phyloP scores from a whole-genome alignment of 2,888 invertebrate species.

The Amphipoea oculea region DNA sequence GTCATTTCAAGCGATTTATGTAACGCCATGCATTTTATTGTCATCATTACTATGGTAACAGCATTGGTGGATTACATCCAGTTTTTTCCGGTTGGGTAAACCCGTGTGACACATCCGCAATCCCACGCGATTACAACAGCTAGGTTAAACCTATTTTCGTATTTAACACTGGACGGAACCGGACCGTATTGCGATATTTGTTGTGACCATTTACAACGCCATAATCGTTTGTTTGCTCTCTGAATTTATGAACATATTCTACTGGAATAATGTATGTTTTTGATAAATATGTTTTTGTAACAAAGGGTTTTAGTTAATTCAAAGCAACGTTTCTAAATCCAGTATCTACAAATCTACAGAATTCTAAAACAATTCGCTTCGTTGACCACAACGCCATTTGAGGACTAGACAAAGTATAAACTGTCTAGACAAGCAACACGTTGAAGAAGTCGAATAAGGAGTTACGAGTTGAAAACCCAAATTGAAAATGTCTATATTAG shows the following conservation, averaged over 20 bases:
- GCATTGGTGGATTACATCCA: slow-evolving; percentile 69
- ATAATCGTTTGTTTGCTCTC: slow-evolving; percentile 60
- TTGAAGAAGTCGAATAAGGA: slow-evolving; percentile 58
- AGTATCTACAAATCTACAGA: slow-evolving; percentile 3
- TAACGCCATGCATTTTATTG: slow-evolving; percentile 42
- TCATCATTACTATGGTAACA: slow-evolving; percentile 64
- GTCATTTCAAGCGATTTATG: slow-evolving; percentile 19
- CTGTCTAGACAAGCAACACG: slow-evolving; percentile 56
- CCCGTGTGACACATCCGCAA: slow-evolving; percentile 82
- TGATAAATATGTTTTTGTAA: slow-evolving; percentile 11
- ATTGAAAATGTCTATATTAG: slow-evolving; percentile 65
- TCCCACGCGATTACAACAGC: slow-evolving; percentile 80
- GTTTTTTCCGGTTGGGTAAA: slow-evolving; percentile 81
- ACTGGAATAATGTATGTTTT: slow-evolving; percentile 8
- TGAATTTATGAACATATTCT: slow-evolving; percentile 38
- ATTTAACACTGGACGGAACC: slow-evolving; percentile 77
- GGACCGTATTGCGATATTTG: slow-evolving; percentile 69
- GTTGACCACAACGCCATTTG: slow-evolving; percentile 52
- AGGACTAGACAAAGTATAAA: slow-evolving; percentile 46
- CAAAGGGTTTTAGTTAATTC: slow-evolving; percentile 13
- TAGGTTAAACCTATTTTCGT: slow-evolving; percentile 83
- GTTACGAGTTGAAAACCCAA: slow-evolving; percentile 63
- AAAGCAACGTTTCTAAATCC: background rate
- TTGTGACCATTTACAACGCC: slow-evolving; percentile 65
- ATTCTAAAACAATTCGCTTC: slow-evolving; percentile 49